A percentile compares a stretch with the other conserved stretches of the same genome.
phyloP scores from a whole-genome alignment of 2,113 vertebrate species.

The Edolisoma coerulescens region DNA sequence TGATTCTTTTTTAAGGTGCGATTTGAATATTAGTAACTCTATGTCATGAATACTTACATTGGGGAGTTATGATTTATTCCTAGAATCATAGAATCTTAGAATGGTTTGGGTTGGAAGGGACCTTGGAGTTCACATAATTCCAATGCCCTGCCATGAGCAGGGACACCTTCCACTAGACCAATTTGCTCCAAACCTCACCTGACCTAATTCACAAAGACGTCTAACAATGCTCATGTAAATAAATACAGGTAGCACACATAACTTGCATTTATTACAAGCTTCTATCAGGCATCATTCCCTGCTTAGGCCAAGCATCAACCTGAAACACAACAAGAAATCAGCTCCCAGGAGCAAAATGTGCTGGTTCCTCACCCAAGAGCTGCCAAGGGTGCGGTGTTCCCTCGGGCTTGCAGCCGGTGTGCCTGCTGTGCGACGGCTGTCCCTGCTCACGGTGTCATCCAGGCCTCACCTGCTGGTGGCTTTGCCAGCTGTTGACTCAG shows the following conservation, averaged over 20 bases:
- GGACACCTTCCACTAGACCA: not conserved
- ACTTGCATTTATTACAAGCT: not conserved
- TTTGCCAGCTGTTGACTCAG: not conserved
- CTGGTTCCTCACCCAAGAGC: not conserved
- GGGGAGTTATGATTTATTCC: not conserved
- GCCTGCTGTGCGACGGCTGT: fast-evolving
- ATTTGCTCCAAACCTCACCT: not conserved
- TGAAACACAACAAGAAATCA: not conserved
- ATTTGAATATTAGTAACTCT: not conserved
- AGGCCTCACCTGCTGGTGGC: not conserved
- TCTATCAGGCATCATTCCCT: not conserved
- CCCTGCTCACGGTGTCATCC: fast-evolving
- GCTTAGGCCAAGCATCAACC: not conserved
- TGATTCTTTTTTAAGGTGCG: not conserved
- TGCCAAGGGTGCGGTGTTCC: not conserved
- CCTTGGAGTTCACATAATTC: not conserved
- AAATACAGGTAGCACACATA: not conserved
- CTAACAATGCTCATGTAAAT: not conserved
- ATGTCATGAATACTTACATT: not conserved
- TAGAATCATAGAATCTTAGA: not conserved
- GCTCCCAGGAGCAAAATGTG: not conserved
- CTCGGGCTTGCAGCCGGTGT: fast-evolving
- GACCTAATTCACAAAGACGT: not conserved
- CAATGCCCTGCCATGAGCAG: not conserved
- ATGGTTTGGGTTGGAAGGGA: not conserved